These are phyloP conservation scores for Hapalemur alaotrensis DNA, from an alignment of 2,797 vertebrate genomes.

Conservation along the genomic window DNA sequence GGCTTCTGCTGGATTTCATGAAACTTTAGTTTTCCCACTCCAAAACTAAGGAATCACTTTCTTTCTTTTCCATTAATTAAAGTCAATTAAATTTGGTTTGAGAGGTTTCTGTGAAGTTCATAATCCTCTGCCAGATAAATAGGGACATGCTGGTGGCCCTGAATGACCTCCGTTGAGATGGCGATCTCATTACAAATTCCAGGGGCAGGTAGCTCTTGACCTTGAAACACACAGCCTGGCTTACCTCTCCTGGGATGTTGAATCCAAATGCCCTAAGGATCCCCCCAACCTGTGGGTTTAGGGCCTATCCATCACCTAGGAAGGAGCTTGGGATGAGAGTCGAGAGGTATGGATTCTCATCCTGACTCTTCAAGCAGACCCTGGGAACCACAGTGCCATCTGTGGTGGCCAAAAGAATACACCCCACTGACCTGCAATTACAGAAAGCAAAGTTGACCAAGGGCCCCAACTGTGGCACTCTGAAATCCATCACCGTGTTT, in stretches of 20 bases:
- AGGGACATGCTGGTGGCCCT: not conserved
- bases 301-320: not conserved
- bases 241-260: not conserved
- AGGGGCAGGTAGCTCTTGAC: not conserved
- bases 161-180: not conserved
- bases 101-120: conserved; percentile 1
- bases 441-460: not conserved
- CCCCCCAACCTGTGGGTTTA: not conserved
- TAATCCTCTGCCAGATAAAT: not conserved
- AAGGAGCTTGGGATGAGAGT: not conserved
- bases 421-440: not conserved
- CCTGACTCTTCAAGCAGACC: not conserved
- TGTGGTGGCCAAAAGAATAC: not conserved
- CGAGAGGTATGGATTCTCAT: not conserved
- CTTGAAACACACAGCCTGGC: not conserved
- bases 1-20: not conserved
- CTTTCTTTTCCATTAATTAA: not conserved
- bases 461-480: not conserved
- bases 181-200: not conserved
- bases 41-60: not conserved
- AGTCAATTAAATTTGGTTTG: not conserved
- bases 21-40: not conserved
- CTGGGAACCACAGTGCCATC: not conserved
- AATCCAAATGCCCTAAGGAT: not conserved
- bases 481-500: not conserved